Evolutionary conservation across 2,888 invertebrate species (phyloP).

Genomic region (Tillus elongatus): DNA sequence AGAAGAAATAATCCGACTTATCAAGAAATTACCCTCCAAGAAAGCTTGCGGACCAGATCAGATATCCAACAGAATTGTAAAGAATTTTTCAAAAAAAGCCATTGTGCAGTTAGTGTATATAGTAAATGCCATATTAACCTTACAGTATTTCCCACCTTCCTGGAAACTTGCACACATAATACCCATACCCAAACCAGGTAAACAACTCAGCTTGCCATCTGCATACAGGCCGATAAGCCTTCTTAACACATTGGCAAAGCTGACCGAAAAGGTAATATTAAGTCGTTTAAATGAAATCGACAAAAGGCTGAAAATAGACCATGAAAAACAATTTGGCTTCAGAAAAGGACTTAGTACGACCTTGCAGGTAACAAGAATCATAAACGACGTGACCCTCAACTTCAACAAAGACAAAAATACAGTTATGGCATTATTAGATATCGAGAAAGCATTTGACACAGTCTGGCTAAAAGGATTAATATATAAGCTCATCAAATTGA

Average conservation of each 20-base stretch:
- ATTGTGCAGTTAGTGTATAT: constrained; percentile 22
- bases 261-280: constrained; percentile 17
- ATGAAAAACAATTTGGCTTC: constrained; percentile 27
- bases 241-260: constrained; percentile 15
- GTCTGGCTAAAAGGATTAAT: constrained; percentile 31
- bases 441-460: constrained; percentile 33
- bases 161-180: constrained; percentile 19
- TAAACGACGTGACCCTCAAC: constrained; percentile 21
- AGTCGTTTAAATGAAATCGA: constrained; percentile 9
- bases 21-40: constrained; percentile 14
- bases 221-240: constrained; percentile 21
- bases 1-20: too few species aligned
- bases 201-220: constrained; percentile 12
- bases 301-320: constrained; percentile 12
- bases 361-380: constrained; percentile 26
- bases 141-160: constrained; percentile 18
- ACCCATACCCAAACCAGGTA: constrained; percentile 17
- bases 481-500: constrained; percentile 24
- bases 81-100: constrained; percentile 24
- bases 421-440: constrained; percentile 28
- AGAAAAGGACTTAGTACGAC: constrained; percentile 25
- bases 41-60: constrained; percentile 18
- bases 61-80: constrained; percentile 16
- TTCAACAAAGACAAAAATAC: constrained; percentile 25
- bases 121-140: constrained; percentile 18